Base-by-base conservation (phyloP, 2,113 vertebrate genomes). In the Poicephalus gulielmi region DNA sequence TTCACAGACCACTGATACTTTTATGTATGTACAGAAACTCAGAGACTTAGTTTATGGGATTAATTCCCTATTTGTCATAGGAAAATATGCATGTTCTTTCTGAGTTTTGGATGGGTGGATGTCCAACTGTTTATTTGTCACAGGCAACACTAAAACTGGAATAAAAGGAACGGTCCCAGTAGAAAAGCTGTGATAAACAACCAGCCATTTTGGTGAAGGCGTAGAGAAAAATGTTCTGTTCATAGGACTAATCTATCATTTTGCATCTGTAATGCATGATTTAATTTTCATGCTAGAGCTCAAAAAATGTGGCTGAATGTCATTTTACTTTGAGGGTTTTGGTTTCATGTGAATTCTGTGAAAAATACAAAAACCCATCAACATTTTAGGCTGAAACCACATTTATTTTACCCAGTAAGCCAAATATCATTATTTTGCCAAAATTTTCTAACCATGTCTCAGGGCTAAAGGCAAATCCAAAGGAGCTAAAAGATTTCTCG, bases 141-240 rank as follows among this genome's bases (percentile, higher is more conserved):
- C 77, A 89, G 39, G 33, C 50, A 84, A 24, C 55, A 84, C 47
- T 78, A 49, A 82, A 90, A 75, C 17, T 84, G 27, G 46, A 75
- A 27, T 71, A 68, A 68, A 88, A 60, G 5, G 30, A 94, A 91
- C 86, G 46, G 50, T 82, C 41, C 43, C 25, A 41, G 25, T 25
- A 76, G 47, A 86, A 78, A 20, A 71, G 46, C 20, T 68, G 44
- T 78, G 83, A 91, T 86, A 91, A 92, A 78, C 76, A 93, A 84
- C 60, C 11, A 11, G 31, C 20, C 16, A 33, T 88, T 79, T 92
- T 41, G 16, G n/a, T 86, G 49, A 83, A 20, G 37, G 27, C 31
- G 33, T 28, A 33, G 68, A 70, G 43, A 86, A 92, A 88, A 95
- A 92, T 64, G 15, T 83, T 90, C 76, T 86, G 33, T 94, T 86